Conservation (phyloP, 1,140 invertebrate genomes). For the Phenacoccus solenopsis region DNA sequence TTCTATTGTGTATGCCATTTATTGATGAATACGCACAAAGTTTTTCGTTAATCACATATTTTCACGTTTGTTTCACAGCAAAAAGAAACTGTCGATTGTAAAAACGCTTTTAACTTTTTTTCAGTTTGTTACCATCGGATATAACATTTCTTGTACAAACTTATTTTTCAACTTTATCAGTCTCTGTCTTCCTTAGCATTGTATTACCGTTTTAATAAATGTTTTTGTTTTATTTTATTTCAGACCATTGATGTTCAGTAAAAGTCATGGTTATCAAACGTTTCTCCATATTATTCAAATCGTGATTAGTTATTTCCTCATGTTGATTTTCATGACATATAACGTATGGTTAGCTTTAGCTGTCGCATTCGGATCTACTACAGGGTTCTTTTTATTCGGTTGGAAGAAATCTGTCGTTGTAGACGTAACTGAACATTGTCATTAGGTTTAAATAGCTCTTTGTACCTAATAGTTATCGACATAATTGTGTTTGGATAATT, state of each 20-base stretch:
- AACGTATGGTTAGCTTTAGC: slow-evolving; percentile 87
- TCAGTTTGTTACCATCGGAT: too few relatives aligned
- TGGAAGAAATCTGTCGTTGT: slow-evolving; percentile 83
- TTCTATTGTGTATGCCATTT: too few relatives aligned
- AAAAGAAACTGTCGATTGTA: too few relatives aligned
- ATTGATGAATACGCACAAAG: too few relatives aligned
- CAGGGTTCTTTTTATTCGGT: slow-evolving; percentile 88
- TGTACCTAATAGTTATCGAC: too few relatives aligned
- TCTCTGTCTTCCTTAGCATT: background rate
- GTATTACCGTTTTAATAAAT: background rate
- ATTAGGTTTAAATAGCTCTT: too few relatives aligned
- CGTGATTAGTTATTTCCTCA: slow-evolving; percentile 80
- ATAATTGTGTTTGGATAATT: too few relatives aligned
- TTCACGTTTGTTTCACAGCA: too few relatives aligned
- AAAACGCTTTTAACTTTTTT: too few relatives aligned
- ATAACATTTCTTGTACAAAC: too few relatives aligned
- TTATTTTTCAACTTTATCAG: too few relatives aligned
- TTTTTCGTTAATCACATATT: too few relatives aligned
- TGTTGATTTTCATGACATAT: slow-evolving; percentile 98
- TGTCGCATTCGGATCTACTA: slow-evolving; percentile 74
- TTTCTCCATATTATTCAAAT: slow-evolving; percentile 80
- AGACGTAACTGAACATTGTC: slow-evolving; percentile 90
- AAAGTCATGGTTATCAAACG: slow-evolving; percentile 73
- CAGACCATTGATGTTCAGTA: slow-evolving; percentile 48
- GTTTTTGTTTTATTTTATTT: slow-evolving; percentile 18